phyloP scores from a whole-genome alignment of 92 coral and sea anemone genomes.

The Chrysogorgia sp. region DNA sequence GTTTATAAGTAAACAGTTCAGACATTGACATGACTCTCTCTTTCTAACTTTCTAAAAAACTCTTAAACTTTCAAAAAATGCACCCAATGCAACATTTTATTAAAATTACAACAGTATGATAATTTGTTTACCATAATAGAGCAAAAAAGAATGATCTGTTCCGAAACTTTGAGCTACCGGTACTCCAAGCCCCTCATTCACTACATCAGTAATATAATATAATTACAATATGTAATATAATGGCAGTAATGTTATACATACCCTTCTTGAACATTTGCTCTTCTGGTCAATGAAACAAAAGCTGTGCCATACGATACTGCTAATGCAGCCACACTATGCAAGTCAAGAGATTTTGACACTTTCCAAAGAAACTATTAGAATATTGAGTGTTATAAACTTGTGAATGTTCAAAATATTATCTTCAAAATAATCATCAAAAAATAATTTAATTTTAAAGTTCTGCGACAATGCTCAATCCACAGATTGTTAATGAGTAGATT shows the following conservation, averaged over 20 bases:
- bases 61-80: no score
- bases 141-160: no score
- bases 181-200: no score
- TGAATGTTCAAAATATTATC: no score
- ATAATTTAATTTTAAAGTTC: no score
- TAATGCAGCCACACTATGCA: conserved; percentile 74
- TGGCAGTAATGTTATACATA: conserved; percentile 7
- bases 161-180: no score
- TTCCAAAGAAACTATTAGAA: conserved; percentile 72
- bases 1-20: neutral
- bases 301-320: conserved; percentile 97
- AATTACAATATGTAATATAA: neutral
- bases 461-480: neutral
- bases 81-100: no score
- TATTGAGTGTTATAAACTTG: no score
- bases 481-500: neutral
- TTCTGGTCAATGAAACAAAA: conserved; percentile 76
- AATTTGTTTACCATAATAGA: no score
- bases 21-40: neutral
- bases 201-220: no score
- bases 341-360: conserved; percentile 68
- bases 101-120: no score
- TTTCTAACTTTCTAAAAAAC: neutral
- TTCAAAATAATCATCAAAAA: no score
- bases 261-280: conserved; percentile 82